These are phyloP conservation scores for Sprattus sprattus DNA, from an alignment of 2,113 vertebrate genomes.

Conservation along the genomic window DNA sequence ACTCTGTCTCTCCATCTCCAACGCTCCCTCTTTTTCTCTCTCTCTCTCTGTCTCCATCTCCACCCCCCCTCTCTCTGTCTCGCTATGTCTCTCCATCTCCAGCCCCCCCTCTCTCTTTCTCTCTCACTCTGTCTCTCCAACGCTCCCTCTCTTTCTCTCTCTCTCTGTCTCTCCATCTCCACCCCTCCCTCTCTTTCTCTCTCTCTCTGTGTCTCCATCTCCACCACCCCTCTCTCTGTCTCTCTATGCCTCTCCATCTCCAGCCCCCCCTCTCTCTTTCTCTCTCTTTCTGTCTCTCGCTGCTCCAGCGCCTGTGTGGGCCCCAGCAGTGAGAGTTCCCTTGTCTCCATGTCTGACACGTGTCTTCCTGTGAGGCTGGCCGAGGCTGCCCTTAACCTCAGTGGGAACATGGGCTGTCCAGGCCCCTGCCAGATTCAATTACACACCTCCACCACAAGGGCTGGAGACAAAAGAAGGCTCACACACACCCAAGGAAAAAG, in stretches of 20 bases:
- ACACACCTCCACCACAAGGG: slow-evolving; percentile 33
- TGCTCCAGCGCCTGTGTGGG: slow-evolving; percentile 5
- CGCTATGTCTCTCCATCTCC: not conserved
- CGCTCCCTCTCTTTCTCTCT: no score
- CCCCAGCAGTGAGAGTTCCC: slow-evolving; percentile 24
- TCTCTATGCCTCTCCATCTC: no score
- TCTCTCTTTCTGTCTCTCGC: not conserved
- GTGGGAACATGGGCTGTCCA: slow-evolving; percentile 22
- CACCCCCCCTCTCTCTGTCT: not conserved
- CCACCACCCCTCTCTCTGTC: no score
- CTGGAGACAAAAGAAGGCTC: not conserved
- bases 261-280: no score
- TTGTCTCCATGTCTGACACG: slow-evolving; percentile 37
- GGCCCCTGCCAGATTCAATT: slow-evolving; percentile 43
- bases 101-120: no score
- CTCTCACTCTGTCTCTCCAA: no score
- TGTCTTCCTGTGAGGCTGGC: slow-evolving; percentile 35
- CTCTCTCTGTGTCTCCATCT: no score
- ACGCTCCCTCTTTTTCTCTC: no score
- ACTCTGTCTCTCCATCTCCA: not conserved
- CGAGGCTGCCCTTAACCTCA: slow-evolving; percentile 16
- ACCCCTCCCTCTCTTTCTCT: no score
- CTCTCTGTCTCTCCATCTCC: no score
- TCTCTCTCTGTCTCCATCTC: not conserved
- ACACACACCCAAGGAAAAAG: not conserved